phyloP scores from a whole-genome alignment of 2,888 invertebrate species.

The Lasioglossum marginatum region DNA sequence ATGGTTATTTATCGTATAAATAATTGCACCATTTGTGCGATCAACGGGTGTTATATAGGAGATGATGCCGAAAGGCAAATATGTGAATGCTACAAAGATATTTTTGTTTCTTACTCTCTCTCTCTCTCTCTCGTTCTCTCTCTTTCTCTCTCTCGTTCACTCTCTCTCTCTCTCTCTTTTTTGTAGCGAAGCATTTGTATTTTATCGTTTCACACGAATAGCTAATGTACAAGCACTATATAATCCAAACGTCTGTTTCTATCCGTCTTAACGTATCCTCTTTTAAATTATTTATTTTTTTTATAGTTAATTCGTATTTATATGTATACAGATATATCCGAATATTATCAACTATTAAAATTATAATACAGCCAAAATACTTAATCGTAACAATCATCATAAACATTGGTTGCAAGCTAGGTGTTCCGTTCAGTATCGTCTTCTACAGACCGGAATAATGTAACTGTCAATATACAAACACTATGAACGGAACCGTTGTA shows the following conservation, averaged over 20 bases:
- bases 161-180: conserved; percentile 9
- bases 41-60: conserved; percentile 57
- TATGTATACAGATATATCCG: conserved; percentile 80
- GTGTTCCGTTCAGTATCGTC: conserved; percentile 71
- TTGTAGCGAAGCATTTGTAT: conserved; percentile 74
- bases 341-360: conserved; percentile 81
- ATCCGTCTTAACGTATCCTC: conserved; percentile 62
- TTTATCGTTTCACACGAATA: conserved; percentile 68
- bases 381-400: conserved; percentile 78
- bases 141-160: not conserved
- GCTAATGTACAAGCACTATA: conserved; percentile 77
- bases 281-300: conserved; percentile 73
- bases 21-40: conserved; percentile 64
- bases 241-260: conserved; percentile 67
- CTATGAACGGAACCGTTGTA: conserved; percentile 72
- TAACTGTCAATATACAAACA: conserved; percentile 55
- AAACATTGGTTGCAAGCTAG: conserved; percentile 77
- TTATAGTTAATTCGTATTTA: conserved; percentile 79
- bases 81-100: conserved; percentile 65
- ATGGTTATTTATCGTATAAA: conserved; percentile 59
- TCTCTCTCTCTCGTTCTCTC: not conserved
- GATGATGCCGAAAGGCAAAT: conserved; percentile 54
- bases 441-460: conserved; percentile 49
- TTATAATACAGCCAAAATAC: conserved; percentile 82
- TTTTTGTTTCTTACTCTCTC: conserved; percentile 32